Conservation (phyloP, 2,113 vertebrate species). For the Crotalus helleri region DNA sequence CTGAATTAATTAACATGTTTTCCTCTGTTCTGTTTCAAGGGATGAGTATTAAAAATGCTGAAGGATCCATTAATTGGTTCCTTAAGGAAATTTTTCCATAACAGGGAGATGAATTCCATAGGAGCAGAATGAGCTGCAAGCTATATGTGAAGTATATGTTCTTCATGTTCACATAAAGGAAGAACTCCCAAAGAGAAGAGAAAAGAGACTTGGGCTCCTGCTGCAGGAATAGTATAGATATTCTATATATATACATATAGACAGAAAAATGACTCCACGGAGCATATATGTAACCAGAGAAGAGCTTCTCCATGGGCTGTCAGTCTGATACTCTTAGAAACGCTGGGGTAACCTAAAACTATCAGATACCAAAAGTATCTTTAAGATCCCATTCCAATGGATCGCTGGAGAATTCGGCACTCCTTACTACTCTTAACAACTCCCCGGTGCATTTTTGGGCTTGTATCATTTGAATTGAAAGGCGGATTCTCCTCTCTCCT, state of each 20-base stretch:
- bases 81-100: not conserved
- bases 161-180: not conserved
- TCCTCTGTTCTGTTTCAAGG: not conserved
- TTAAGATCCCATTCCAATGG: not conserved
- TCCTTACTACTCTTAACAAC: not conserved
- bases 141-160: not conserved
- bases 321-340: not conserved
- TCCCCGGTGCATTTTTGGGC: not conserved
- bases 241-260: not conserved
- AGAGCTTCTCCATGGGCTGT: not conserved
- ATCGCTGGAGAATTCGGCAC: constrained; percentile 32
- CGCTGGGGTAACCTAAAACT: not conserved
- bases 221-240: not conserved
- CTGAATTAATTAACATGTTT: not conserved
- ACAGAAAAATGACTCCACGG: not conserved
- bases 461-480: constrained; percentile 28
- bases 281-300: constrained; percentile 2
- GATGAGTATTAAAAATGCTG: not conserved
- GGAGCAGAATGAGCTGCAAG: not conserved
- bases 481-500: not conserved
- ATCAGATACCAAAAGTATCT: constrained; percentile 16
- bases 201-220: not conserved
- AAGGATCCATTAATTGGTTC: not conserved
- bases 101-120: not conserved
- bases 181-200: not conserved